Evolutionary conservation across 2,113 vertebrate species (phyloP), one percentile per base, ranked within the genome.

Genomic region (Circaetus cinerascens): DNA sequence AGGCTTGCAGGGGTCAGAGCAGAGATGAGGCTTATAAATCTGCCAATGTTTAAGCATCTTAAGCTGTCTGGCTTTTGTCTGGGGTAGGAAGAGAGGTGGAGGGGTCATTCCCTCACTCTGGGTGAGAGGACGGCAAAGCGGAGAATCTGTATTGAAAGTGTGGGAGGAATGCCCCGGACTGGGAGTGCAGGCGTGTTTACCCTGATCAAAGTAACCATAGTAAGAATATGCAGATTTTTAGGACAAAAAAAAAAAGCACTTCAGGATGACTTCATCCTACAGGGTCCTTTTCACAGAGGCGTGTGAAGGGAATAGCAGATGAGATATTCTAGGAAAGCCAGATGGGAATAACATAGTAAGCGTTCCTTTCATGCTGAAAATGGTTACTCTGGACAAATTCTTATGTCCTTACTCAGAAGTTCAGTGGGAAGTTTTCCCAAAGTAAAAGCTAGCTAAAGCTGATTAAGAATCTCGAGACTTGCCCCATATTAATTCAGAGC

Each of bases 261-360:
- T 97, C 74, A 94, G 41, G 64, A 97, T 97, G 93, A 97, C 95
- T 95, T 97, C 97, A 97, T 95, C 89, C 89, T 78, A 82, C 93
- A 94, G 89, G 71, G 86, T 82, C 66, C 86, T 95, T 96, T 96
- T 94, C 91, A 97, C 62, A 95, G 96, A 94, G 77, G 86, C 91
- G 2, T 95, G 97, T 94, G 94, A 97, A 96, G 86, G 57, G 95
- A 97, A 97, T 97, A 95, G 95, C 76, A 95, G 80, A 97, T 95
- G 97, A 97, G 95, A 96, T 97, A 97, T 96, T 97, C 97, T 95
- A 97, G 95, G 94, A 97, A 95, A 96, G 91, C 97, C 95, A 95
- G 89, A 96, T 96, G 94, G 97, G 91, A 97, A 97, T 93, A 97
- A 95, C 93, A 95, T 95, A 97, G 96, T 95, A 74, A 96, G 81